Percentiles rank a stretch among this genome's conserved stretches.
Evolutionary conservation across 2,888 invertebrate genomes (phyloP).

Genomic region (Trissoscelio sp.): DNA sequence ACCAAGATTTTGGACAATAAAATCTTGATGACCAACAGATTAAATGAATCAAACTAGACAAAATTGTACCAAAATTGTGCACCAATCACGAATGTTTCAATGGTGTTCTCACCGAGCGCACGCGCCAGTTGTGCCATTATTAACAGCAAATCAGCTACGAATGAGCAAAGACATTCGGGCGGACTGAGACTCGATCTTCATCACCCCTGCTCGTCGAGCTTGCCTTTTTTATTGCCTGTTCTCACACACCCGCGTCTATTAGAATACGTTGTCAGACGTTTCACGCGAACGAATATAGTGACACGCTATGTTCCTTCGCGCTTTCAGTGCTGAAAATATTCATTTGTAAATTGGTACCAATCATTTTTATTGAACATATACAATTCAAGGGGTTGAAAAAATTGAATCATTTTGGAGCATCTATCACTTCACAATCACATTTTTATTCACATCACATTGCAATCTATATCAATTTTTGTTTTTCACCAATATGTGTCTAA

Average conservation of each 20-base stretch:
- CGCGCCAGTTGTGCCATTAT: constrained; percentile 10
- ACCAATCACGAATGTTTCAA: constrained; percentile 18
- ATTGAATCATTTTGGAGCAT: constrained; percentile 13
- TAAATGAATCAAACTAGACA: neutral
- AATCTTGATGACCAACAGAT: constrained; percentile 20
- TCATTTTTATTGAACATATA: neutral
- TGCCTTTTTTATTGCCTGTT: constrained; percentile 45
- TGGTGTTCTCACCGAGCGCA: constrained; percentile 45
- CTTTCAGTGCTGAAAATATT: constrained; percentile 29
- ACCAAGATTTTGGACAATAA: constrained; percentile 28
- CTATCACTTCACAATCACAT: constrained; percentile 30
- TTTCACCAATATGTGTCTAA: constrained; percentile 14
- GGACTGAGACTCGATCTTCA: constrained; percentile 54
- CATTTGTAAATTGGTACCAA: neutral
- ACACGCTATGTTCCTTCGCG: constrained; percentile 26
- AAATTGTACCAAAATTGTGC: constrained; percentile 34
- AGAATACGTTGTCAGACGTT: neutral
- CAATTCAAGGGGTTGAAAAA: neutral
- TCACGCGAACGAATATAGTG: constrained; percentile 30
- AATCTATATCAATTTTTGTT: constrained; percentile 18
- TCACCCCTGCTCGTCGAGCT: constrained; percentile 46
- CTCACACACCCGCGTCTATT: constrained; percentile 40
- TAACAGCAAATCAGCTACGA: neutral
- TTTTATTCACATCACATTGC: constrained; percentile 29
- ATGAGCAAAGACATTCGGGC: neutral